These are phyloP conservation scores for Temnothorax unifasciatus DNA, from an alignment of 2,888 invertebrate species.

Conservation along the genomic window DNA sequence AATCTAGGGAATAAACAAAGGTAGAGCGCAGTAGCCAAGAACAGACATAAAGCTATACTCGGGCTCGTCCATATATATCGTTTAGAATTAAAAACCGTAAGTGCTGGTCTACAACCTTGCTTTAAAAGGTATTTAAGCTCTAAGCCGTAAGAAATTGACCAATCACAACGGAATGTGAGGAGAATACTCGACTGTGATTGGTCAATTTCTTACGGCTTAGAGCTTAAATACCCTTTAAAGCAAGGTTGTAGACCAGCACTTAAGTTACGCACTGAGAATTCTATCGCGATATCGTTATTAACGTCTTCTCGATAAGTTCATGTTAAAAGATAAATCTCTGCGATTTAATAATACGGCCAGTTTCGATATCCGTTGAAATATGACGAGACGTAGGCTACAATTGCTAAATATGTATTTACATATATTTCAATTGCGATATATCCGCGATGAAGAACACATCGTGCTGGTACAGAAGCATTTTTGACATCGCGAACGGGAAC, in stretches of 20 bases:
- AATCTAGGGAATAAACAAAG: conserved; percentile 18
- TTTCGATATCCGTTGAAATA: not conserved
- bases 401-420: not conserved
- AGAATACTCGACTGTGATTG: too few relatives aligned
- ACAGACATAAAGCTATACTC: conserved; percentile 19
- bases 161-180: too few relatives aligned
- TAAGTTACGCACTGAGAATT: not conserved
- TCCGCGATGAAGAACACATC: not conserved
- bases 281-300: not conserved
- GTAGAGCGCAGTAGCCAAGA: not conserved
- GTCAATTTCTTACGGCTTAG: too few relatives aligned
- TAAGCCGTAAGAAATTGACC: too few relatives aligned
- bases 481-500: not conserved
- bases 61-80: not conserved
- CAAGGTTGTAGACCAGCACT: too few relatives aligned
- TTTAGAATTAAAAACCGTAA: not conserved
- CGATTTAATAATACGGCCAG: not conserved
- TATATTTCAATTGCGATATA: not conserved
- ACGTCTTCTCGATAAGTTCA: not conserved
- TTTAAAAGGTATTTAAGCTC: too few relatives aligned
- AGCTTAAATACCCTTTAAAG: too few relatives aligned
- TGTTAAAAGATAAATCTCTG: not conserved
- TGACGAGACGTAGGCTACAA: not conserved
- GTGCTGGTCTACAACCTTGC: too few relatives aligned
- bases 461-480: not conserved